Conservation (phyloP, 30 jellyfish, hydroid and myxozoan genomes). For the Aurelia aurita region DNA sequence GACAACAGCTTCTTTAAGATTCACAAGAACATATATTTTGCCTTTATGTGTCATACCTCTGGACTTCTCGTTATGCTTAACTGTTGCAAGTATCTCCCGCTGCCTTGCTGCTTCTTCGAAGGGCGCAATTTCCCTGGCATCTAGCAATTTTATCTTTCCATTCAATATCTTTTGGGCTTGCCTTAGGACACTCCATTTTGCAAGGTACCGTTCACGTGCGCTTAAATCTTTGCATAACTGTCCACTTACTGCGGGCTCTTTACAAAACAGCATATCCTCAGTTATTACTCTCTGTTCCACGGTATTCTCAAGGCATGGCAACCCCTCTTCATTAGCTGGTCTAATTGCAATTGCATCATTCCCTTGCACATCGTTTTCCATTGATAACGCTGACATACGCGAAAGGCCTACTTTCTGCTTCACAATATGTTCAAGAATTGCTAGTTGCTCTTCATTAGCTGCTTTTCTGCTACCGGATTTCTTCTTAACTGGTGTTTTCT, state of each 20-base stretch:
- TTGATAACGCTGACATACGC: neutral
- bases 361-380: too few relatives aligned
- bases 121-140: neutral
- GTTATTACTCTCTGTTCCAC: neutral
- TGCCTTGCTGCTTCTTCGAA: neutral
- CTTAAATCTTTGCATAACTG: neutral
- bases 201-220: neutral
- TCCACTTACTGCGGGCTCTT: neutral
- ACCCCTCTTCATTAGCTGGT: too few relatives aligned
- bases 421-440: too few relatives aligned
- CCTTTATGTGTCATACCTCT: neutral
- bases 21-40: constrained; percentile 15
- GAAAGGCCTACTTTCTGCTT: neutral
- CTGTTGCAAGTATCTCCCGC: neutral
- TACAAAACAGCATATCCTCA: constrained; percentile 10
- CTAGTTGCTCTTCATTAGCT: too few relatives aligned
- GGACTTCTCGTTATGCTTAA: neutral
- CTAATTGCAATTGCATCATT: too few relatives aligned
- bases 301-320: too few relatives aligned
- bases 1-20: constrained; percentile 22
- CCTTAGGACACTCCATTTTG: neutral
- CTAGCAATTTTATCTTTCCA: constrained; percentile 43
- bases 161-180: constrained; percentile 42
- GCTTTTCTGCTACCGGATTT: too few relatives aligned
- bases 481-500: too few relatives aligned